Conservation (phyloP, 2,888 invertebrate genomes). For the Agapostemon virescens region DNA sequence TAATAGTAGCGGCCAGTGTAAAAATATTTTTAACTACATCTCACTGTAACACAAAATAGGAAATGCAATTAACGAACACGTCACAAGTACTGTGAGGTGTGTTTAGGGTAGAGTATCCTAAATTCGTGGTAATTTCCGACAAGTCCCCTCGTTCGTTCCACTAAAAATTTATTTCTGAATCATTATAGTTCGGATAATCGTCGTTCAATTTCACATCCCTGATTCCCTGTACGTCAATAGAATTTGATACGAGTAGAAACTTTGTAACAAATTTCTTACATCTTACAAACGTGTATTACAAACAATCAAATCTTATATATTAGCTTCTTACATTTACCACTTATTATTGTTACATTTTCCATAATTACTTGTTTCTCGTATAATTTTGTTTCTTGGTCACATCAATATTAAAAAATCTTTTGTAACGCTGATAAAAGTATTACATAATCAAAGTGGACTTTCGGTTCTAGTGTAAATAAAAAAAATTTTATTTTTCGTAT, state of each 20-base stretch:
- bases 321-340: conserved; percentile 19
- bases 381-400: conserved; percentile 15
- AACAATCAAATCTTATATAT: conserved; percentile 20
- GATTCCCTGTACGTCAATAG: conserved; percentile 34
- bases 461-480: background rate
- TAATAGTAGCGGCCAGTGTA: conserved; percentile 21
- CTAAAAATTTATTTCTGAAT: conserved; percentile 17
- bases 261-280: conserved; percentile 31
- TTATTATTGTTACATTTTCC: conserved; percentile 29
- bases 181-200: conserved; percentile 46
- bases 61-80: conserved; percentile 15
- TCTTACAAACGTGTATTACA: conserved; percentile 21
- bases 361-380: conserved; percentile 8
- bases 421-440: conserved; percentile 6
- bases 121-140: background rate
- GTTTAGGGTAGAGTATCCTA: background rate
- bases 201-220: conserved; percentile 39
- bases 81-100: conserved; percentile 18
- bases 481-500: background rate
- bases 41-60: conserved; percentile 15
- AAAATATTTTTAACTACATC: conserved; percentile 16
- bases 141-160: background rate
- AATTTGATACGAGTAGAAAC: conserved; percentile 16
- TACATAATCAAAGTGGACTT: background rate
- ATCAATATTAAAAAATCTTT: conserved; percentile 13